Percentiles rank a stretch among this genome's conserved stretches.
phyloP scores from a whole-genome alignment of 2,888 invertebrate species.

The Cheilosia variabilis region DNA sequence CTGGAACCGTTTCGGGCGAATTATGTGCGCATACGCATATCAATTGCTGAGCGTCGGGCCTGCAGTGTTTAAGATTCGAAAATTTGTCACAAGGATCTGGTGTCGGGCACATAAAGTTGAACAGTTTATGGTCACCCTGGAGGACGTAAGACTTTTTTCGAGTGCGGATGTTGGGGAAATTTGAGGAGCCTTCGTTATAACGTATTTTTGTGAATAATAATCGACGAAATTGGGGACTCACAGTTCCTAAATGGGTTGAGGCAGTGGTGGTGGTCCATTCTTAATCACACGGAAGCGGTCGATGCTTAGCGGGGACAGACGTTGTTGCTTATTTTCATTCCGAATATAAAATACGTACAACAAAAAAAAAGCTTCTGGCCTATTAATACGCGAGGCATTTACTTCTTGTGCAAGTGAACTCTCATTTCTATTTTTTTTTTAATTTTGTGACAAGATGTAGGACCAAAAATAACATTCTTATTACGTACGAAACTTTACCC shows the following conservation, averaged over 20 bases:
- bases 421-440: too few species aligned
- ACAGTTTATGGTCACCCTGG: constrained; percentile 46
- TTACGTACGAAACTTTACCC: too few species aligned
- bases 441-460: too few species aligned
- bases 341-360: too few species aligned
- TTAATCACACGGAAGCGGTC: too few species aligned
- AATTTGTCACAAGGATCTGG: constrained; percentile 49
- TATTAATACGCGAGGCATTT: too few species aligned
- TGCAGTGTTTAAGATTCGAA: background rate
- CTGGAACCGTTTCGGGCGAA: constrained; percentile 35
- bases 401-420: too few species aligned
- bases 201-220: constrained; percentile 5
- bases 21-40: constrained; percentile 24
- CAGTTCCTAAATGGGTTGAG: background rate
- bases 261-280: too few species aligned
- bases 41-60: constrained; percentile 42
- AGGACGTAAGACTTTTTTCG: background rate
- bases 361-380: too few species aligned
- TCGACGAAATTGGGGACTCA: background rate
- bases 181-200: constrained; percentile 21
- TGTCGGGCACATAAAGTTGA: constrained; percentile 40
- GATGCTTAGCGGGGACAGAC: too few species aligned
- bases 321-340: too few species aligned
- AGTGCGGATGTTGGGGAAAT: constrained; percentile 35
- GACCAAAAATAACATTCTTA: too few species aligned